A percentile compares a stretch with the other conserved stretches of the same genome.
Evolutionary conservation across 1,140 invertebrate species (phyloP).

Genomic region (Neotoxoptera formosana): DNA sequence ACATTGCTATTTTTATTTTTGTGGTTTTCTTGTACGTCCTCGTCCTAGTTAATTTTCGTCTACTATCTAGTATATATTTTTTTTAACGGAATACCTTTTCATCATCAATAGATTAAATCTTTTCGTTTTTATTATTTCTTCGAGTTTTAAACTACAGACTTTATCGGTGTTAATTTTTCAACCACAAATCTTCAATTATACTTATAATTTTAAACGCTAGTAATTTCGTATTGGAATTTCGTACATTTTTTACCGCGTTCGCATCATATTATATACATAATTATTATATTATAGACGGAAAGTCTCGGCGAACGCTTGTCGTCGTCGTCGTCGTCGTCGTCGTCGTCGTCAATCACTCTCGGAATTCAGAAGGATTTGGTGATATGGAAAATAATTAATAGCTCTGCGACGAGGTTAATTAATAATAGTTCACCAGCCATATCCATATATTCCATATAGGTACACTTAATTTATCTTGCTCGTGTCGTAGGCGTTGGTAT

Average conservation of each 20-base stretch:
- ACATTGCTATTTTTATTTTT: background rate
- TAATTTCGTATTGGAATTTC: background rate
- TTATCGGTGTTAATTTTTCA: background rate
- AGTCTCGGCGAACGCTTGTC: background rate
- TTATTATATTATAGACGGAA: background rate
- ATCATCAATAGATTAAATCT: too few species aligned
- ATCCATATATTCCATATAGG: too few species aligned
- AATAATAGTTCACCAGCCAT: background rate
- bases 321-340: background rate
- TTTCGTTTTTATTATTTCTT: background rate
- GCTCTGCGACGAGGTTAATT: background rate
- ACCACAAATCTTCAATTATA: background rate
- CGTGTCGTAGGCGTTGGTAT: background rate
- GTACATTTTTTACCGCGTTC: background rate
- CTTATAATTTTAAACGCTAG: background rate
- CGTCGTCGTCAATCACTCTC: background rate
- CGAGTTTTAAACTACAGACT: background rate
- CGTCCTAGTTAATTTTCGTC: too few species aligned
- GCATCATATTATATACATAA: too few species aligned
- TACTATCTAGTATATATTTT: too few species aligned
- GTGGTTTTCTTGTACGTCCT: background rate
- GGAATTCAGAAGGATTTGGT: background rate
- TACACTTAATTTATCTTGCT: background rate
- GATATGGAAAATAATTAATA: constrained; percentile 18
- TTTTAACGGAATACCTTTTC: too few species aligned